phyloP scores from a whole-genome alignment of 2,797 vertebrate species.

The Amblyopsis hoosieri region DNA sequence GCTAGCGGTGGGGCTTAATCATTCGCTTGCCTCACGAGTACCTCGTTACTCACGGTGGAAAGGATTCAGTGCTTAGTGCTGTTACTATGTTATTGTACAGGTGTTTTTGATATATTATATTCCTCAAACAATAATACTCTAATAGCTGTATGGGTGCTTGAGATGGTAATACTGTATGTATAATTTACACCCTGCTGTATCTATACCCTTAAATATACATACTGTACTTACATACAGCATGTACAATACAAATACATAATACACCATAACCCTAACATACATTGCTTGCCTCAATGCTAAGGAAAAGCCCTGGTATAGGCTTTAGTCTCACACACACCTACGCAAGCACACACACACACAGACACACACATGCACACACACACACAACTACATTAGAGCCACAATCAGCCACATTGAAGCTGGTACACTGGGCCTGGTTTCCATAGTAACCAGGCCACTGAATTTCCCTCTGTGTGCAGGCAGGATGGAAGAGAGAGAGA shows the following conservation, averaged over 20 bases:
- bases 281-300: conserved; percentile 37
- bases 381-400: conserved; percentile 37
- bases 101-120: not conserved
- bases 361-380: conserved; percentile 50
- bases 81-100: conserved; percentile 16
- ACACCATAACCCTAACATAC: conserved; percentile 30
- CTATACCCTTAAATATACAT: not conserved
- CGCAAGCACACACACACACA: conserved; percentile 51
- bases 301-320: conserved; percentile 58
- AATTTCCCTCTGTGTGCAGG: conserved; percentile 71
- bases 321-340: conserved; percentile 75
- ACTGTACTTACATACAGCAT: not conserved
- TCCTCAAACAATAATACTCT: too few relatives aligned
- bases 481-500: conserved; percentile 70
- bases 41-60: conserved; percentile 29
- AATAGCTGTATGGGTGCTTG: too few relatives aligned
- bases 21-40: conserved; percentile 17
- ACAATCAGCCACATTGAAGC: conserved; percentile 70
- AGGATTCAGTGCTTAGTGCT: conserved; percentile 31
- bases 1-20: conserved; percentile 13
- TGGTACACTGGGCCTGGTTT: conserved; percentile 79
- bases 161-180: too few relatives aligned
- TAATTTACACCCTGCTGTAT: not conserved
- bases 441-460: conserved; percentile 76
- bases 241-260: not conserved